Evolutionary conservation across 2,113 vertebrate species (phyloP).

Genomic region (Telmatochromis sp.): DNA sequence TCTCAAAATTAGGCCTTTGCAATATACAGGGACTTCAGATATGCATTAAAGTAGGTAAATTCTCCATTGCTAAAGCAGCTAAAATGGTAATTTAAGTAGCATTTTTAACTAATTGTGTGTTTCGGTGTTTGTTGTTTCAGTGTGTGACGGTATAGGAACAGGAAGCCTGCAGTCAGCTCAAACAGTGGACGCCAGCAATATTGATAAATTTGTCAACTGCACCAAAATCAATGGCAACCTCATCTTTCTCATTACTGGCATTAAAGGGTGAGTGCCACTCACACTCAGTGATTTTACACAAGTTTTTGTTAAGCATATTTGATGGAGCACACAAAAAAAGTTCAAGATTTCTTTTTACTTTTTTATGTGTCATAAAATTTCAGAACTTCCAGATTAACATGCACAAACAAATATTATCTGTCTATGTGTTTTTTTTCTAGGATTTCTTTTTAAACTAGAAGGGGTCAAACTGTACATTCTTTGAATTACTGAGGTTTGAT

Average conservation of each 20-base stretch:
- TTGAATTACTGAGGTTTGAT: neutral
- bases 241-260: conserved; percentile 95
- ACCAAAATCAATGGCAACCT: conserved; percentile 99
- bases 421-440: fast-evolving
- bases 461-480: neutral
- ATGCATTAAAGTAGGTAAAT: neutral
- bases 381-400: neutral
- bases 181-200: conserved; percentile 96
- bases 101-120: neutral
- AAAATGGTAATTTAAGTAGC: neutral
- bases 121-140: conserved; percentile 53
- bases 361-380: neutral
- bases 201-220: conserved; percentile 95
- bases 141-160: conserved; percentile 94
- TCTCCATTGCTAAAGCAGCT: neutral
- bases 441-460: neutral
- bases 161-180: conserved; percentile 87
- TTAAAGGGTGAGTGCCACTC: conserved; percentile 82
- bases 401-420: neutral
- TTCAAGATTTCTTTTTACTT: neutral
- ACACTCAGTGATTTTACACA: neutral
- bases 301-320: neutral
- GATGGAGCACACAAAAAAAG: neutral
- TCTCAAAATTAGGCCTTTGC: neutral
- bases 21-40: neutral